Evolutionary conservation across 2,888 invertebrate species (phyloP), one percentile per base, ranked within the genome.

Genomic region (Heliothis peltigera): DNA sequence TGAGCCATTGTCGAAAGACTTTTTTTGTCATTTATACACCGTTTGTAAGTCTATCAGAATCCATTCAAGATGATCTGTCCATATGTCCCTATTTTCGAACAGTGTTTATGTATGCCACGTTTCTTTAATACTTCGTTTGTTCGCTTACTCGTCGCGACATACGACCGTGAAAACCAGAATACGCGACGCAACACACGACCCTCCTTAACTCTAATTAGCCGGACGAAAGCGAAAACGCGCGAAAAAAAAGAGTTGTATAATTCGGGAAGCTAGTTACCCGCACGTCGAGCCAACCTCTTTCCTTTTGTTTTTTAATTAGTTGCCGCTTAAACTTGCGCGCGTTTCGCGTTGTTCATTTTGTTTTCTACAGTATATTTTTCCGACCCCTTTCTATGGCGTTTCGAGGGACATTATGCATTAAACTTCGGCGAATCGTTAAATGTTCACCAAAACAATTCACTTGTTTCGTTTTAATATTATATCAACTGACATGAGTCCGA

Each of bases 261-360:
- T 91, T 91, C 88, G 88, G 85, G 87, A 89, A 90, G 89, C 88
- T 90, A 88, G 88, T 86, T 87, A 66, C 83, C 67, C 86, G 85
- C 87, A 86, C 87, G 84, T 85, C 83, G 87, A 89, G 89, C 83
- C 87, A 82, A 83, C 79, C 82, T 87, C 87, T 86, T 84, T 83
- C 67, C 86, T 89, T 91, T 91, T 92, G 91, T 89, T 91, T 90
- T 91, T 92, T 90, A 92, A 92, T 93, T 92, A 92, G 90, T 92
- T 91, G 88, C 88, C 91, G 89, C 87, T 92, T 90, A 89, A 90
- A 92, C 88, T 90, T 92, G 87, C 86, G 85, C 88, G 86, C 87
- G 82, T 89, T 77, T 88, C 84, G 68, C 83, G 83, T 83, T 89
- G 86, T 88, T 88, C 85, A 82, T 86, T 89, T 80, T 72, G 81